phyloP scores from a whole-genome alignment of 2,888 invertebrate species.

The Nymphalis c-album region DNA sequence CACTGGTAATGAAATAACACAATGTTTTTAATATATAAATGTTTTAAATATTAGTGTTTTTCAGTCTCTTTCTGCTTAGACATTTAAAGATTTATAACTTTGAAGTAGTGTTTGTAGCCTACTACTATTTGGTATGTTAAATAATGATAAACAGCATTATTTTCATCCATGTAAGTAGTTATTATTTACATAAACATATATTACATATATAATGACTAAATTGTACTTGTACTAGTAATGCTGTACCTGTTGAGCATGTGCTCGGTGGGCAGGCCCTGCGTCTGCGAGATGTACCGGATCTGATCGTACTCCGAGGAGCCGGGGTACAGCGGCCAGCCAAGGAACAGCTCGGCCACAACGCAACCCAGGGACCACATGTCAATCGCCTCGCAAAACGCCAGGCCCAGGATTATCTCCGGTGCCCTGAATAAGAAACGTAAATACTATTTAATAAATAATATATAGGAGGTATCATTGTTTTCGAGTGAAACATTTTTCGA shows the following conservation, averaged over 20 bases:
- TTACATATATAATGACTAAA: not conserved
- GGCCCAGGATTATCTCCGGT: constrained; percentile 97
- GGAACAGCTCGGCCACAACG: constrained; percentile 98
- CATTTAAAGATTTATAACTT: no score
- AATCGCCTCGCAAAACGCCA: constrained; percentile 99
- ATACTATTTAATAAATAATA: not conserved
- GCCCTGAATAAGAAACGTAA: constrained; percentile 81
- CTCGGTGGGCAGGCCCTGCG: constrained; percentile 98
- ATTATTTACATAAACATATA: no score
- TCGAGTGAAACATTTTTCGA: no score
- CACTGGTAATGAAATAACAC: constrained; percentile 86
- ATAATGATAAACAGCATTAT: no score
- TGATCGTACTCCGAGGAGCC: constrained; percentile 99
- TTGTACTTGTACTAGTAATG: not conserved
- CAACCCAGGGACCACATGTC: constrained; percentile 99
- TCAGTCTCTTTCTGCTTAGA: no score
- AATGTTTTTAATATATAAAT: not conserved
- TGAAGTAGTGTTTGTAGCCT: no score
- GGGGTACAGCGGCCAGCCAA: constrained; percentile 99
- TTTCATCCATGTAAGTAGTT: no score
- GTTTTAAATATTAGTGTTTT: not conserved
- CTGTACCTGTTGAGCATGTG: constrained; percentile 97
- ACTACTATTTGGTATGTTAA: no score
- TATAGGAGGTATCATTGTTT: no score
- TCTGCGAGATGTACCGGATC: constrained; percentile 97